Conservation (phyloP, 2,797 vertebrate species). For the Acestrorhynchus altus region DNA sequence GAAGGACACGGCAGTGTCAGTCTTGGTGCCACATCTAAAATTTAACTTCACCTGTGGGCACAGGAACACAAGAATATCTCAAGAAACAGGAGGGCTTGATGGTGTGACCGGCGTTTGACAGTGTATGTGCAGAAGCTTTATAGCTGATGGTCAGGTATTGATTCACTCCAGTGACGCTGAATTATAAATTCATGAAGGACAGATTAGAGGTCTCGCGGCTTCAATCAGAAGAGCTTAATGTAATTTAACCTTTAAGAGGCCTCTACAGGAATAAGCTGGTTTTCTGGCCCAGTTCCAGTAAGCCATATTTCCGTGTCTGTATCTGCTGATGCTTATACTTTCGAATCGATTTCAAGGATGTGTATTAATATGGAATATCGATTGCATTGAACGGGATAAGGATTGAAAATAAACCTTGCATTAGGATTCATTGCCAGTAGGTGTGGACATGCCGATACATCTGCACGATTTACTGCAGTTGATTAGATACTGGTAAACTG, state of each 20-base stretch:
- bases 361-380: not conserved
- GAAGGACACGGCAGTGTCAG: not conserved
- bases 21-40: not conserved
- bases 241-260: conserved; percentile 17
- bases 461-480: no score
- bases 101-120: not conserved
- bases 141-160: conserved; percentile 4
- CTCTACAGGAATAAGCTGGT: not conserved
- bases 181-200: conserved; percentile 34
- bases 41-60: not conserved
- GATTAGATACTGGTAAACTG: not conserved
- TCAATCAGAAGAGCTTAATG: conserved; percentile 19
- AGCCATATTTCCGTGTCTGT: not conserved
- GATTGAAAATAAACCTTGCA: not conserved
- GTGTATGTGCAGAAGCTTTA: not conserved
- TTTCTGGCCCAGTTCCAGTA: not conserved
- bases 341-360: not conserved
- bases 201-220: conserved; percentile 19
- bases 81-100: not conserved
- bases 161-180: conserved; percentile 1
- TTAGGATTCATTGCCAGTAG: no score
- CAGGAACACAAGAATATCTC: not conserved
- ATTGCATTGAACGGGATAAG: not conserved
- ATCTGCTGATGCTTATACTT: not conserved
- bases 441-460: no score